A percentile compares a stretch with the other conserved stretches of the same genome.
Conservation (phyloP, 1,140 invertebrate genomes). For the Drosophila bipectinata region DNA sequence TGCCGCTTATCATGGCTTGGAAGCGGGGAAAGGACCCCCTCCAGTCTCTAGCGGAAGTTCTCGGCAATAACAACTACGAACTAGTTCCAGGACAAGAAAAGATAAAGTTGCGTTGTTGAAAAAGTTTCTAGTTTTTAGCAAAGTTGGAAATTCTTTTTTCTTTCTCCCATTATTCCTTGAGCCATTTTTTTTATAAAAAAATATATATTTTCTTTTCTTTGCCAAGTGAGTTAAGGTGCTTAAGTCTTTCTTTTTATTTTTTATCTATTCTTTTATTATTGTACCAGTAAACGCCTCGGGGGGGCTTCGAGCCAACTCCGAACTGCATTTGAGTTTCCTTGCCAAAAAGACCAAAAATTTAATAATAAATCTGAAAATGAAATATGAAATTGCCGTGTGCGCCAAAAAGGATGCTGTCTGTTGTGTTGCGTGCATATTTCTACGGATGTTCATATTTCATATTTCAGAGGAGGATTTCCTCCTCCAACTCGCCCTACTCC, state of each 20-base stretch:
- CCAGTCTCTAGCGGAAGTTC: conserved; percentile 51
- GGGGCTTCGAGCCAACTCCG: background rate
- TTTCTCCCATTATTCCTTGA: conserved; percentile 1
- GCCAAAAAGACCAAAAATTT: conserved; percentile 17
- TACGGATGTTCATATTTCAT: conserved; percentile 36
- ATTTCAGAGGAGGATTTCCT: conserved; percentile 1
- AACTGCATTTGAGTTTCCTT: conserved; percentile 23
- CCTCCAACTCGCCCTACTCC: too few relatives aligned
- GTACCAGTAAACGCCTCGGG: conserved; percentile 46
- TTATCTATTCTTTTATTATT: conserved; percentile 34
- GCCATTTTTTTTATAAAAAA: background rate
- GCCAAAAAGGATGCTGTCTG: conserved; percentile 36
- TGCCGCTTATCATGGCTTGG: conserved; percentile 47
- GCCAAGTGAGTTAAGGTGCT: conserved; percentile 68
- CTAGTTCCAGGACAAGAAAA: conserved; percentile 38
- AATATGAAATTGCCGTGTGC: conserved; percentile 33
- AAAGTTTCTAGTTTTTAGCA: conserved; percentile 68
- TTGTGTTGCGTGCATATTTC: conserved; percentile 13
- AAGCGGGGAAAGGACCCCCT: background rate
- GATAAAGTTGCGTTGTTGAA: conserved; percentile 58
- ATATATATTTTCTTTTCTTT: conserved; percentile 9
- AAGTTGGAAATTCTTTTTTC: conserved; percentile 54
- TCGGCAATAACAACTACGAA: conserved; percentile 34
- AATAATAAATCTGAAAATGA: conserved; percentile 50
- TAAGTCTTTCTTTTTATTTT: conserved; percentile 60